These are phyloP conservation scores for Bungarus multicinctus DNA, from an alignment of 2,113 vertebrate species.

Conservation along the genomic window DNA sequence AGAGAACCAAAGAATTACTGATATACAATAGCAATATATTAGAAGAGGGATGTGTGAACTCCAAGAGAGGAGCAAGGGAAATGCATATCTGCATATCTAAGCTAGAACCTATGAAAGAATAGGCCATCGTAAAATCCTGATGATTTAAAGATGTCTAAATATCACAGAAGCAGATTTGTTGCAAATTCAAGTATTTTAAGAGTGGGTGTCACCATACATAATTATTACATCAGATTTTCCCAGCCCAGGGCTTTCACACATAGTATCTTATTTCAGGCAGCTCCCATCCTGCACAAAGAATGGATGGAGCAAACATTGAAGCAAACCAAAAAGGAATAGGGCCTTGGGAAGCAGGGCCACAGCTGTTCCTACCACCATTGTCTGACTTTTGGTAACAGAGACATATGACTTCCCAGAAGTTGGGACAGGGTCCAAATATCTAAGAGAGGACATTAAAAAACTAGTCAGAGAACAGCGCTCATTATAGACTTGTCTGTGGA, in stretches of 20 bases:
- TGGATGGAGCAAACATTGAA: background rate
- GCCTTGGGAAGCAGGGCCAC: background rate
- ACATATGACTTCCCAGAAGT: background rate
- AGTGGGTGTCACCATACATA: slow-evolving; percentile 28
- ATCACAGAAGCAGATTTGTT: background rate
- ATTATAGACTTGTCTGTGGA: background rate
- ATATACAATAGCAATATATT: background rate
- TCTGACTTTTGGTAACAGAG: background rate
- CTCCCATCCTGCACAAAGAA: background rate
- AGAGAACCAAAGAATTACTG: background rate
- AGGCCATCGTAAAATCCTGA: background rate
- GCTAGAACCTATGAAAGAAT: background rate
- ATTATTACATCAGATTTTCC: slow-evolving; percentile 11
- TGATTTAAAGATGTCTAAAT: background rate
- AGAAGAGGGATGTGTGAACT: background rate
- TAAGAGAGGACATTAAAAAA: background rate
- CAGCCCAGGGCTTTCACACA: background rate
- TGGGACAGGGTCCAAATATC: background rate
- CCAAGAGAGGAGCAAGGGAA: background rate
- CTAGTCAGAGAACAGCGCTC: background rate
- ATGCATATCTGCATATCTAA: background rate
- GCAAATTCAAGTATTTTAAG: background rate
- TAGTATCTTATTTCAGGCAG: background rate
- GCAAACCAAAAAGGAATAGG: background rate
- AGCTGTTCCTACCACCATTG: background rate